Conservation (phyloP, 2,797 vertebrate genomes). For the Siniperca scherzeri region DNA sequence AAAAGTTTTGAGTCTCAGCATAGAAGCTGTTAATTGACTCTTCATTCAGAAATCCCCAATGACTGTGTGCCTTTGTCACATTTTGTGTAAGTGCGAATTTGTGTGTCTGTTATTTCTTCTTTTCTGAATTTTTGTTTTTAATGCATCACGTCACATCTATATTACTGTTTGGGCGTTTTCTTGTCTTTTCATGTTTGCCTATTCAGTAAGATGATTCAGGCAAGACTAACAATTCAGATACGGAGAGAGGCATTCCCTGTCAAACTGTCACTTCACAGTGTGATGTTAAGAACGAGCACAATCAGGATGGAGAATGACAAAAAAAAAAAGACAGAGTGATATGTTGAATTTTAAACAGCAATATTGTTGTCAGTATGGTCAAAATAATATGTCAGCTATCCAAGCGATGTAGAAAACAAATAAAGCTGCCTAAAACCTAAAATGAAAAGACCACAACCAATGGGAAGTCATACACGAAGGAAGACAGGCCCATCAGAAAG, state of each 20-base stretch:
- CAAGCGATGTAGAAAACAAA: slow-evolving; percentile 1
- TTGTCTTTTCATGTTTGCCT: slow-evolving; percentile 33
- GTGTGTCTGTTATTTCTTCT: not conserved
- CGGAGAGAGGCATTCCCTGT: slow-evolving; percentile 23
- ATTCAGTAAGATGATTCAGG: slow-evolving; percentile 10
- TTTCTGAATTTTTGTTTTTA: not conserved
- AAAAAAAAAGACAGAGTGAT: slow-evolving; percentile 10
- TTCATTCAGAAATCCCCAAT: slow-evolving; percentile 25
- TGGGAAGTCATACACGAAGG: not conserved
- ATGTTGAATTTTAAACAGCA: slow-evolving; percentile 27
- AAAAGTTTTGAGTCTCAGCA: slow-evolving; percentile 32
- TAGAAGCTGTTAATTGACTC: slow-evolving; percentile 43
- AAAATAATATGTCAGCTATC: slow-evolving; percentile 6
- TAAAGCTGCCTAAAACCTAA: not conserved
- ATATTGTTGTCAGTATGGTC: not conserved
- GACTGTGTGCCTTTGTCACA: slow-evolving; percentile 17
- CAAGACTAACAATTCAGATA: slow-evolving; percentile 22
- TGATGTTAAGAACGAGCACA: slow-evolving; percentile 8
- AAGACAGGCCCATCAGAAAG: not conserved
- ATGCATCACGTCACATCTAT: slow-evolving; percentile 21
- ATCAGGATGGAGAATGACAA: slow-evolving; percentile 13
- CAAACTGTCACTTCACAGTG: slow-evolving; percentile 37
- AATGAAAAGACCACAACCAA: not conserved
- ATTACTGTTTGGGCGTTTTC: slow-evolving; percentile 1
- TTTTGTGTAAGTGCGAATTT: not conserved